A percentile compares a stretch with the other conserved stretches of the same genome.
phyloP scores from a whole-genome alignment of 1,140 invertebrate genomes.

The Orchestia grillus region DNA sequence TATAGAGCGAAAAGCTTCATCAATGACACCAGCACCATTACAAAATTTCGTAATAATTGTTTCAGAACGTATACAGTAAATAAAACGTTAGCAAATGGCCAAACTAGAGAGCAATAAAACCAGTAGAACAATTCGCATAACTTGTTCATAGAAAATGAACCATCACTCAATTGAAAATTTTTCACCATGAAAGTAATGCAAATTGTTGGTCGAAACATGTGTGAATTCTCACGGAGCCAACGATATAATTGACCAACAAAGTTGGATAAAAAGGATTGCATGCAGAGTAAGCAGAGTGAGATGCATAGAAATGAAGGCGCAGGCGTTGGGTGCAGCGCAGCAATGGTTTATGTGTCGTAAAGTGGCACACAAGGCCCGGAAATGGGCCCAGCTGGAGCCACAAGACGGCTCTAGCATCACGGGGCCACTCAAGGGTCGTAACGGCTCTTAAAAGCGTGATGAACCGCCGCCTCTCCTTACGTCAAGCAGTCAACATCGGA shows the following conservation, averaged over 20 bases:
- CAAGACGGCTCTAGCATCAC: neutral
- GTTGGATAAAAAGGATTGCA: neutral
- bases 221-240: neutral
- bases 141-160: neutral
- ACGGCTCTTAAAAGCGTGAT: conserved; percentile 26
- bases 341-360: conserved; percentile 42
- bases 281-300: neutral
- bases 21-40: no score
- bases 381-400: conserved; percentile 21
- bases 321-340: neutral
- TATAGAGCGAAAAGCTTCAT: neutral
- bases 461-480: neutral
- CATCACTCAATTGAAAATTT: neutral
- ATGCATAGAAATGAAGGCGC: neutral
- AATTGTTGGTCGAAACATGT: neutral
- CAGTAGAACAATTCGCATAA: neutral
- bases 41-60: neutral
- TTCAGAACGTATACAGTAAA: neutral
- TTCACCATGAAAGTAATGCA: neutral
- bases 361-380: neutral
- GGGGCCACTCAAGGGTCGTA: neutral
- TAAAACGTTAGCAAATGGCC: neutral
- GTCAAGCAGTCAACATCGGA: neutral
- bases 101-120: neutral
- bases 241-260: neutral